phyloP scores from a whole-genome alignment of 2,113 vertebrate genomes.

The Sturnus vulgaris region DNA sequence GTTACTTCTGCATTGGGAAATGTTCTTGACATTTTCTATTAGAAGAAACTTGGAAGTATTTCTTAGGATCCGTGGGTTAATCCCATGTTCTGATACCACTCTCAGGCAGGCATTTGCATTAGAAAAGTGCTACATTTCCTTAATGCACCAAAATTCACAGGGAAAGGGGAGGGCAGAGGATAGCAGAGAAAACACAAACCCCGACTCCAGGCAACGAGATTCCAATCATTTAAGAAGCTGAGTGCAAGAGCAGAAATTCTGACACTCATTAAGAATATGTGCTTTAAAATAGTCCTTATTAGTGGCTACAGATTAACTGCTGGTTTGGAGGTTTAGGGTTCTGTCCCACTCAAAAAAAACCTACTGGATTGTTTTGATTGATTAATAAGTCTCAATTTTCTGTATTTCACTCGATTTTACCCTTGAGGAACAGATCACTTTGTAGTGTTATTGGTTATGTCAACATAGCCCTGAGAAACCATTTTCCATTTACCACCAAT shows the following conservation, averaged over 20 bases:
- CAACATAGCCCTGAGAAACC: neutral
- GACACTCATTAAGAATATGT: rapidly evolving
- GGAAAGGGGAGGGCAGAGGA: neutral
- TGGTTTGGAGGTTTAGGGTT: neutral
- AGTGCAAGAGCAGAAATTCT: neutral
- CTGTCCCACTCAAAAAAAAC: neutral
- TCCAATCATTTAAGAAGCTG: neutral
- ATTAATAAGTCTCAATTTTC: neutral
- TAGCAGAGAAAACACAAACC: neutral
- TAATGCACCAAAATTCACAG: neutral
- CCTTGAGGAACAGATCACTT: neutral
- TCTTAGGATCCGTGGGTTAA: neutral
- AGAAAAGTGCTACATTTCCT: neutral
- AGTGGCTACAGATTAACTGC: neutral
- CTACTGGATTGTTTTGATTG: neutral
- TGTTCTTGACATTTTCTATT: neutral
- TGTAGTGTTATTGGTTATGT: neutral
- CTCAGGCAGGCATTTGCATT: neutral
- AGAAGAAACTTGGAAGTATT: neutral
- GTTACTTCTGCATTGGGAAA: neutral
- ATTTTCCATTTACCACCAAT: neutral
- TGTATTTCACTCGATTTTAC: neutral
- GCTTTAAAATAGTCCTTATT: neutral
- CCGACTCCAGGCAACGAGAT: neutral
- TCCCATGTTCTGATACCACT: neutral